phyloP scores from a whole-genome alignment of 2,888 invertebrate species.

The Girardia tigrina region DNA sequence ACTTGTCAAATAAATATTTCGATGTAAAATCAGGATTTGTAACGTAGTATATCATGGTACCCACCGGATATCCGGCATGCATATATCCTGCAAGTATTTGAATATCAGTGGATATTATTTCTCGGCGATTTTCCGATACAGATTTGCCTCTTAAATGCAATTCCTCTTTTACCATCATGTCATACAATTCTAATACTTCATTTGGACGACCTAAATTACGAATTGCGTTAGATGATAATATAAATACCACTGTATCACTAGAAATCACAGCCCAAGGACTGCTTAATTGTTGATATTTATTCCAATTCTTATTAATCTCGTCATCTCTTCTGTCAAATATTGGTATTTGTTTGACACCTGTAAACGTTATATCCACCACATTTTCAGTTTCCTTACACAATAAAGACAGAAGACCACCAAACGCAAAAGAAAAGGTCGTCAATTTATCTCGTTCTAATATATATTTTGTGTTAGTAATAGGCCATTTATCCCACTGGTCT shows the following conservation, averaged over 20 bases:
- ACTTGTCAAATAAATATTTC: neutral
- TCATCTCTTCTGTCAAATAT: neutral
- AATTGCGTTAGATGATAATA: neutral
- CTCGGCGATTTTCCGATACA: conserved; percentile 25
- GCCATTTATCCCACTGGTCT: conserved; percentile 1
- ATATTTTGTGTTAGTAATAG: neutral
- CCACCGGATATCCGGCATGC: conserved; percentile 40
- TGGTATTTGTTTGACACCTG: neutral
- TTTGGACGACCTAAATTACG: neutral
- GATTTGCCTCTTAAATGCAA: conserved; percentile 32
- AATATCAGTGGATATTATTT: conserved; percentile 33
- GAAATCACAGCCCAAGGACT: neutral
- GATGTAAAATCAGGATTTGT: neutral
- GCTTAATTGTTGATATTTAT: neutral
- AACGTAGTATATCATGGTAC: conserved; percentile 35
- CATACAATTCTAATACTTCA: neutral
- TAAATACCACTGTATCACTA: conserved; percentile 2
- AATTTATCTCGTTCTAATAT: neutral
- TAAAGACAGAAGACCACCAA: neutral
- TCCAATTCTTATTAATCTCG: neutral
- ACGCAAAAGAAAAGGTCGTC: neutral
- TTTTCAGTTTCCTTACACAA: neutral
- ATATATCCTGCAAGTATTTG: conserved; percentile 38
- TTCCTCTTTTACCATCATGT: neutral
- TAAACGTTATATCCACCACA: neutral